phyloP scores from a whole-genome alignment of 1,140 invertebrate species.

The Sinella curviseta region DNA sequence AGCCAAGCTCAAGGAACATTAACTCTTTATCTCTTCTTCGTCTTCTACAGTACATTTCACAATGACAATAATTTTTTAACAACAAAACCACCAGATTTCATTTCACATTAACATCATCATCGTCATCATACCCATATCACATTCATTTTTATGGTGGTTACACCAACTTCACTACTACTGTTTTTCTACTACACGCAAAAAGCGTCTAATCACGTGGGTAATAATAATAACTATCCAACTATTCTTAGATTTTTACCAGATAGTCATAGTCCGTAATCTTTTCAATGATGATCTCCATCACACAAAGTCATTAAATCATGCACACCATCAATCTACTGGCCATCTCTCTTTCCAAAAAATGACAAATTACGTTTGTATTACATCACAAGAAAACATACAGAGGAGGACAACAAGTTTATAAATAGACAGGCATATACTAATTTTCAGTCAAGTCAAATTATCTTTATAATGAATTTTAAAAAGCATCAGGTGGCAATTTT shows the following conservation, averaged over 20 bases:
- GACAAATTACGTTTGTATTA: neutral
- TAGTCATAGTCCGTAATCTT: too few species aligned
- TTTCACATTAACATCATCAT: neutral
- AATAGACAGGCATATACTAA: neutral
- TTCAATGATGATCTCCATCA: too few species aligned
- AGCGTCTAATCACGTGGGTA: too few species aligned
- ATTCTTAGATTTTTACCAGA: too few species aligned
- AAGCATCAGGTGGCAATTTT: neutral
- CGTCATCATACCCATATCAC: neutral
- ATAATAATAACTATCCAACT: too few species aligned
- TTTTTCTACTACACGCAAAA: too few species aligned
- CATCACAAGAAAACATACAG: neutral
- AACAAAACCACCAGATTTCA: neutral
- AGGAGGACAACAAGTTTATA: neutral
- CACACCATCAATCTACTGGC: too few species aligned
- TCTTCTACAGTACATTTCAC: neutral
- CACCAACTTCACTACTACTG: neutral
- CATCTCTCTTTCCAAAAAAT: neutral
- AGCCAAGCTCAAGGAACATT: neutral
- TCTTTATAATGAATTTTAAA: neutral
- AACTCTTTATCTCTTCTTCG: neutral
- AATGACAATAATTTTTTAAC: neutral
- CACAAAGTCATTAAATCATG: too few species aligned
- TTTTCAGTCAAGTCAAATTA: too few species aligned
- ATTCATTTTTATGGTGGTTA: neutral